Conservation (phyloP, 2,797 vertebrate species). For the Glyptemys insculpta region DNA sequence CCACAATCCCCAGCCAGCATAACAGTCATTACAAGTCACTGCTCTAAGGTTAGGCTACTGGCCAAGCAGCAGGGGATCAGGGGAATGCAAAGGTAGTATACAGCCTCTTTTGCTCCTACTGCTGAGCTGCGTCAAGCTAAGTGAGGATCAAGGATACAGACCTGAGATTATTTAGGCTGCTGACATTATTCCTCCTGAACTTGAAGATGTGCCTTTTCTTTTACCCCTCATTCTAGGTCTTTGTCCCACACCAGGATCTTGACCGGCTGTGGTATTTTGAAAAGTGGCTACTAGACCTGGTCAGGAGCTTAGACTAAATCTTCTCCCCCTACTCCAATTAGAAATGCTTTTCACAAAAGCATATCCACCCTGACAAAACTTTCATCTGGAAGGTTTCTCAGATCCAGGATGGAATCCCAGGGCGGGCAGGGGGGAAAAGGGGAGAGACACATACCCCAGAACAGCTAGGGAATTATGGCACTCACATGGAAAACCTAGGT, state of each 20-base stretch:
- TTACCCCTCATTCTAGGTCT: neutral
- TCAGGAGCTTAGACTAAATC: neutral
- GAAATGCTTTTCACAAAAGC: neutral
- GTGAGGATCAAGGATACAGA: neutral
- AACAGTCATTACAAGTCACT: neutral
- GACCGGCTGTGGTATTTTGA: neutral
- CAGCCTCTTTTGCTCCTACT: neutral
- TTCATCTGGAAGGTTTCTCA: neutral
- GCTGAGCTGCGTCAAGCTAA: neutral
- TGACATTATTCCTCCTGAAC: neutral
- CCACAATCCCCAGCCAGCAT: neutral
- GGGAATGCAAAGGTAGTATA: neutral
- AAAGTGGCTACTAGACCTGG: neutral
- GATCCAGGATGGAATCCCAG: neutral
- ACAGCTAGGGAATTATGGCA: neutral
- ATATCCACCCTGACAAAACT: neutral
- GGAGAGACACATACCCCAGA: neutral
- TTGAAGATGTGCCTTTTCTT: neutral
- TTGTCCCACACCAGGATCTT: neutral
- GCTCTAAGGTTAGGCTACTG: neutral
- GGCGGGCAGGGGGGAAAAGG: accelerated
- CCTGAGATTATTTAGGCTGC: neutral
- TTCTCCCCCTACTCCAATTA: neutral
- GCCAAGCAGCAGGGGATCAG: neutral
- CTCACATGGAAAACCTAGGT: neutral